Conservation (phyloP, 2,888 invertebrate genomes). For the Prenolepis imparis region DNA sequence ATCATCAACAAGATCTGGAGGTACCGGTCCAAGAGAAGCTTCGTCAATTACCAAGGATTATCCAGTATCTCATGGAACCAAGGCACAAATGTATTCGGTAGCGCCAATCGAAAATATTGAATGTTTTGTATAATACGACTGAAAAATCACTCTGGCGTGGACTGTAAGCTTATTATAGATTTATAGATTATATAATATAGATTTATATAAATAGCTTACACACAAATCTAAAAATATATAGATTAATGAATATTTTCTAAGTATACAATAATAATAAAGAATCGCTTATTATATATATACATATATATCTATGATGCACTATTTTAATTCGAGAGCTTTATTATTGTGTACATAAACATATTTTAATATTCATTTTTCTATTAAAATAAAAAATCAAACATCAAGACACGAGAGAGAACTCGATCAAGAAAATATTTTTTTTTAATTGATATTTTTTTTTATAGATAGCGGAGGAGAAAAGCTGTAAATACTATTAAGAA, state of each 20-base stretch:
- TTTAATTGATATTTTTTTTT: constrained; percentile 16
- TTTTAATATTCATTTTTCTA: constrained; percentile 12
- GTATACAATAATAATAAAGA: constrained; percentile 54
- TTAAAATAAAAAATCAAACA: background rate
- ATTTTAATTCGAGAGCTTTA: background rate
- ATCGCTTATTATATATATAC: background rate
- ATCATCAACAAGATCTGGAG: constrained; percentile 79
- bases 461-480: background rate
- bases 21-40: constrained; percentile 86
- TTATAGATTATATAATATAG: constrained; percentile 52
- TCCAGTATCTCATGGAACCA: constrained; percentile 85
- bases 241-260: constrained; percentile 59
- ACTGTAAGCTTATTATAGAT: constrained; percentile 61
- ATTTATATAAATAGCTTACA: constrained; percentile 50
- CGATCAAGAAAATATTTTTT: background rate
- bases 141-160: constrained; percentile 21
- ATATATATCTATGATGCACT: background rate
- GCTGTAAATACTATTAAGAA: background rate
- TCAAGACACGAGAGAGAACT: background rate
- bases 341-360: background rate
- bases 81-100: constrained; percentile 81
- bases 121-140: constrained; percentile 70
- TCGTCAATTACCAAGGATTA: constrained; percentile 86
- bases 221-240: constrained; percentile 51
- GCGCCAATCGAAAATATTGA: constrained; percentile 52